phyloP scores from a whole-genome alignment of 2,113 vertebrate species.

The Nibea coibor region DNA sequence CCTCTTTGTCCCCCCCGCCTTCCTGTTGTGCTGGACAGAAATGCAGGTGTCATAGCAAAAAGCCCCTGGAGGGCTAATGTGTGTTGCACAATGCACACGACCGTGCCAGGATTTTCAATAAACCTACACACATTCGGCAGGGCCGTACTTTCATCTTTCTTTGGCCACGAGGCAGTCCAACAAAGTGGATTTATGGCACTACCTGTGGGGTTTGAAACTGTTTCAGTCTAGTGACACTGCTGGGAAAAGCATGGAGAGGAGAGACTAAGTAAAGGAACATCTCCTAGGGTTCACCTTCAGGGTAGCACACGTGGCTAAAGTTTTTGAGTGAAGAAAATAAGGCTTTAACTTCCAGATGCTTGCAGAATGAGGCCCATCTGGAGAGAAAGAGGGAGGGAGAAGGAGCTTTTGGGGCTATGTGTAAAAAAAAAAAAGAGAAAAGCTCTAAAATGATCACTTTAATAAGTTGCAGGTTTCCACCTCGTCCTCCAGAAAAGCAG shows the following conservation, averaged over 20 bases:
- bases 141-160: constrained; percentile 39
- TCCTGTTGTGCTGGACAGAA: constrained; percentile 70
- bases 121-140: constrained; percentile 19
- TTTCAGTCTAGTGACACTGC: constrained; percentile 38
- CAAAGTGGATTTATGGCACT: constrained; percentile 33
- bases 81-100: not conserved
- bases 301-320: constrained; percentile 75
- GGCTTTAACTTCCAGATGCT: constrained; percentile 78
- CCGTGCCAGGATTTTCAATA: constrained; percentile 23
- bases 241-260: constrained; percentile 39
- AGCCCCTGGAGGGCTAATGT: not conserved
- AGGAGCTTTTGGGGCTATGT: constrained; percentile 39
- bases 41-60: constrained; percentile 48
- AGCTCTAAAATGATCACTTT: constrained; percentile 69
- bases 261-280: constrained; percentile 56
- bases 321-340: constrained; percentile 67
- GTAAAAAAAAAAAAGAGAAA: constrained; percentile 39
- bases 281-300: constrained; percentile 77
- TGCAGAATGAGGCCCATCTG: constrained; percentile 78
- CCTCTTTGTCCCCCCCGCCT: constrained; percentile 33
- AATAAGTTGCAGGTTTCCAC: constrained; percentile 80
- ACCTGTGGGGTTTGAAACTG: constrained; percentile 39
- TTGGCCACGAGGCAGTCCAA: constrained; percentile 18
- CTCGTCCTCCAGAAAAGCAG: constrained; percentile 71
- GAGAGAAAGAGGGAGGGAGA: constrained; percentile 38